Evolutionary conservation across 2,113 vertebrate species (phyloP), one percentile per base, ranked within the genome.

Genomic region (Microtus pennsylvanicus): DNA sequence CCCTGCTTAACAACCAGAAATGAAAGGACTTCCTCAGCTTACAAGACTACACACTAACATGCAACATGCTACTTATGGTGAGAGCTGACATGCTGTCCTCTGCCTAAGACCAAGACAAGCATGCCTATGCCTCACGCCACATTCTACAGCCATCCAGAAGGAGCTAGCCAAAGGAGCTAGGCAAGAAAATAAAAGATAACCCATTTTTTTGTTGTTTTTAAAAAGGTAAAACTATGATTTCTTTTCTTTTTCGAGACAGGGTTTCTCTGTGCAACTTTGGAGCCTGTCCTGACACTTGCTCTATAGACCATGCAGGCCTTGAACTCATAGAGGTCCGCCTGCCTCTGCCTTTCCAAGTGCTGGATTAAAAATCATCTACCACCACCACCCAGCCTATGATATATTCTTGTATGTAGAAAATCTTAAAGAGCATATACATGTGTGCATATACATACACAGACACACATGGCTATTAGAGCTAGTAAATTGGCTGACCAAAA

Each of bases 401-500:
- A 55, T 55, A 21, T 47, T 95, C 50, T 88, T 55, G 0, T 74
- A 65, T 88, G 16, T 10, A 86, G 17, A 80, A 89, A 86, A 85
- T 81, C 33, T 45, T 86, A 67, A 45, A 22, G 35, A 61, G 45
- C 30, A 78, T 7, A 69, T 5, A 69, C 17, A 52, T 21, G 42
- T 22, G 26, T 50, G n/a, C 22, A 70, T 52, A 50, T 16, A 4
- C 6, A 42, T 16, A 42, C 7, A 58, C 82, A 93, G 10, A 76
- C 0, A 65, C 13, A 55, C 58, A 93, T 16, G 75, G 55, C 42
- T 45, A 33, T 47, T 75, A 75, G 21, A 92, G 47, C 42, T 67
- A 86, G 95, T 63, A 92, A 83, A 93, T 3, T 9, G 93, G 35
- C 76, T 77, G 11, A 74, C 28, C 45, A 72, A 52, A 88, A 69